Evolutionary conservation across 2,888 invertebrate genomes (phyloP), one percentile per base, ranked within the genome.

Genomic region (Papilio demoleus): DNA sequence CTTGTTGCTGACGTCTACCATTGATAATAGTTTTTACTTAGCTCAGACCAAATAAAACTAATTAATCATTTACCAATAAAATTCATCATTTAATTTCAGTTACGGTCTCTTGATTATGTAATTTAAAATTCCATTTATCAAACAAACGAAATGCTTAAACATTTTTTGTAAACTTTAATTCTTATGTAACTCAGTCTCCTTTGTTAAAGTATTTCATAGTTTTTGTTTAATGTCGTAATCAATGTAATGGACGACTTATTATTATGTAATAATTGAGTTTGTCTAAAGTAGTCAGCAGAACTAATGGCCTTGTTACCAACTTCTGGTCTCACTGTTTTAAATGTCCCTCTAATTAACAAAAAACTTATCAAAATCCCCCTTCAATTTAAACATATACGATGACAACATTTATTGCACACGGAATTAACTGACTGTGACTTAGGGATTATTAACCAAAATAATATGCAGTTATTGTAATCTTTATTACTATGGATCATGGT

Each of bases 321-420:
- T 19, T 47, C 17, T 42, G 12, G 12, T 45, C 31, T 42, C 60
- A 24, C 40, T 17, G 8, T 17, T 31, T 65, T 34, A 38, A 60
- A 60, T 65, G 61, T 61, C 42, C 59, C 24, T 59, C 47, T 47
- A 68, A 64, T 62, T 68, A 68, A 68, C 27, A 56, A 61, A 68
- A 38, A 64, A 53, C 24, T 14, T 42, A 50, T 53, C 38, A 64
- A 31, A 31, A 40, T 50, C 47, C 45, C 65, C 65, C 24, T 19
- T 38, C 61, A 65, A 69, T 61, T 69, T 65, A 65, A 42, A 60
- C 40, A 22, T 59, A 40, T 59, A 64, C 12, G 78, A 82, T 77
- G 67, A 70, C 70, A 68, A 67, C 68, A 68, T 73, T 70, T 68
- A 71, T 70, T 68, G 64, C 64, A 61, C 65, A 67, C 65, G 65